These are phyloP conservation scores for Limenitis camilla DNA, from an alignment of 2,888 invertebrate genomes.

Conservation along the genomic window DNA sequence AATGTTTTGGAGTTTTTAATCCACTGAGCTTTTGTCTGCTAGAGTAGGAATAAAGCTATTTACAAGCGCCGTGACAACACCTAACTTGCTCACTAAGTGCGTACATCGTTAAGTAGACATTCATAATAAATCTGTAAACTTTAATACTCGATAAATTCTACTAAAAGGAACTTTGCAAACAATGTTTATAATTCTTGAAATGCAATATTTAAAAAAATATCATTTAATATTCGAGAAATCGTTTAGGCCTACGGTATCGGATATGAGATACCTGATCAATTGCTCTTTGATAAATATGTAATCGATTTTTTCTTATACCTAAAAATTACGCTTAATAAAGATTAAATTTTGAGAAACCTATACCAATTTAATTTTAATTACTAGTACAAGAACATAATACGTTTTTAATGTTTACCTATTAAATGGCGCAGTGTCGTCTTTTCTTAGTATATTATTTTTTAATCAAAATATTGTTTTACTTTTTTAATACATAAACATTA, in stretches of 20 bases:
- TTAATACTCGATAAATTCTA: slow-evolving; percentile 16
- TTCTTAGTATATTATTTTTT: too few relatives aligned
- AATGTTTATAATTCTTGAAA: slow-evolving; percentile 1
- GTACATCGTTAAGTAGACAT: slow-evolving; percentile 12
- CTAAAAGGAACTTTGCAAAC: slow-evolving; percentile 24
- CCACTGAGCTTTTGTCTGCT: slow-evolving; percentile 2
- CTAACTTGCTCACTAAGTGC: slow-evolving; percentile 22
- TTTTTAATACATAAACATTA: slow-evolving; percentile 1
- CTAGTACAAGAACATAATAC: not conserved
- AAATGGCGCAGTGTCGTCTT: not conserved
- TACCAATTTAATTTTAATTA: slow-evolving; percentile 7
- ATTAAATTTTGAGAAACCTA: slow-evolving; percentile 8
- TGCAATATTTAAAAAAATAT: slow-evolving; percentile 4
- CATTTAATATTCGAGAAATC: slow-evolving; percentile 6
- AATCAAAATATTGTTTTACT: not conserved
- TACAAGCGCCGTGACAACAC: slow-evolving; percentile 30
- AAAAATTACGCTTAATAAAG: slow-evolving; percentile 8
- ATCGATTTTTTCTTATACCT: slow-evolving; percentile 13
- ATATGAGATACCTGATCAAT: not conserved
- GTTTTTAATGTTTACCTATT: slow-evolving; percentile 5
- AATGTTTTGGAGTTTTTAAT: slow-evolving; percentile 12
- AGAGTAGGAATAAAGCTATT: slow-evolving; percentile 28
- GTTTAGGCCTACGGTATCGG: slow-evolving; percentile 11
- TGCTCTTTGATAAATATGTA: slow-evolving; percentile 1
- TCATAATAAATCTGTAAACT: slow-evolving; percentile 12